These are phyloP conservation scores for Hoplostethus atlanticus DNA, from an alignment of 2,797 vertebrate species.

Conservation along the genomic window DNA sequence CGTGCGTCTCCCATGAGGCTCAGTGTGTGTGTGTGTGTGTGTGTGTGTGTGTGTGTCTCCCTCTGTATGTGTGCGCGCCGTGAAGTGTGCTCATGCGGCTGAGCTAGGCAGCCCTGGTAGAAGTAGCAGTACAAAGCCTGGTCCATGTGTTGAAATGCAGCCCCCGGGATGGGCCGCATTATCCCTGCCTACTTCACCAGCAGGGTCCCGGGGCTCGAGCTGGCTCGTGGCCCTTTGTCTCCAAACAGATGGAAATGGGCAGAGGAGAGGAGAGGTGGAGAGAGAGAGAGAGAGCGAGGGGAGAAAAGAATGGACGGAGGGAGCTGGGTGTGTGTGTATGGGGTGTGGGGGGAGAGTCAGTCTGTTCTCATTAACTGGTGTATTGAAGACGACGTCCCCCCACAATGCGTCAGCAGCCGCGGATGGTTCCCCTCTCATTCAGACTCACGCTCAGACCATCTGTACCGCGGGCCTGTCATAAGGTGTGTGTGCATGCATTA, in stretches of 20 bases:
- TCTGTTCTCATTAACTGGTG: conserved; percentile 89
- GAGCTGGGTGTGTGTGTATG: conserved; percentile 47
- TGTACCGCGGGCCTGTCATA: conserved; percentile 79
- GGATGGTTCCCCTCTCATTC: conserved; percentile 83
- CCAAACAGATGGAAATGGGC: conserved; percentile 89
- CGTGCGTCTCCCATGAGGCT: conserved; percentile 13
- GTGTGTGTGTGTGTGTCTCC: conserved; percentile 4
- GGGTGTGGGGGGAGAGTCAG: conserved; percentile 79
- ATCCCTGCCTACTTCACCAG: conserved; percentile 89
- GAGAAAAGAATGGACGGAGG: conserved; percentile 63
- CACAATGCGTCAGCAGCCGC: conserved; percentile 83
- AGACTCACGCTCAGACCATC: conserved; percentile 86
- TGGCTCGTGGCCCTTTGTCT: conserved; percentile 89
- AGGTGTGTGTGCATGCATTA: conserved; percentile 80
- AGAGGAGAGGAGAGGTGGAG: conserved; percentile 80
- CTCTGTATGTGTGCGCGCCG: conserved; percentile 31
- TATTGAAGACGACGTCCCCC: conserved; percentile 84
- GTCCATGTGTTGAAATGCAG: conserved; percentile 90
- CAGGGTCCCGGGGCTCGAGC: conserved; percentile 86
- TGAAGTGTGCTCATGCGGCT: conserved; percentile 74
- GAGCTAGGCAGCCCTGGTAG: conserved; percentile 12
- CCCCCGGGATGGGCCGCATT: conserved; percentile 86
- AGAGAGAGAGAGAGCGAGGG: conserved; percentile 36
- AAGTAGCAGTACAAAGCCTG: conserved; percentile 79
- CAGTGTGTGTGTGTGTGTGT: neutral